Evolutionary conservation across 2,113 vertebrate genomes (phyloP).

Genomic region (Platycercus adscitus): DNA sequence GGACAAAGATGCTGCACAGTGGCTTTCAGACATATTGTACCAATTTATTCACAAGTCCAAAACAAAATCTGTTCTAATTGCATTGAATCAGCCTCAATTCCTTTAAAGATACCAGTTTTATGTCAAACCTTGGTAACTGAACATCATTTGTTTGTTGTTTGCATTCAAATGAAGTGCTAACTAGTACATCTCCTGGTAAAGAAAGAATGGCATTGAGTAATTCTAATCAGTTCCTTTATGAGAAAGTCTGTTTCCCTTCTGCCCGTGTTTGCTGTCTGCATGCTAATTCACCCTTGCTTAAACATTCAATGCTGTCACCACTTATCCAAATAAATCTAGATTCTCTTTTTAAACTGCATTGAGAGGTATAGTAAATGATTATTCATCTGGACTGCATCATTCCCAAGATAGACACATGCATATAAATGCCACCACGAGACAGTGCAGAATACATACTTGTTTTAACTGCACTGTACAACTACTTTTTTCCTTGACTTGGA

Average conservation of each 20-base stretch:
- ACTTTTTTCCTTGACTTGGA: not conserved
- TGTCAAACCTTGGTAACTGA: constrained; percentile 20
- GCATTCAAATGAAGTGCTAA: constrained; percentile 47
- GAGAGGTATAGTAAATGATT: not conserved
- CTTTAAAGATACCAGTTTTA: constrained; percentile 5
- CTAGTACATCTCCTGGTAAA: constrained; percentile 42
- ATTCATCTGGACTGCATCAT: not conserved
- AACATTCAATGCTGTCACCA: not conserved
- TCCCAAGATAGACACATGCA: not conserved
- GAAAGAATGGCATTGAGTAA: constrained; percentile 26
- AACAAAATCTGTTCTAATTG: constrained; percentile 8
- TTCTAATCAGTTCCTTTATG: constrained; percentile 49
- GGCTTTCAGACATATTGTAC: not conserved
- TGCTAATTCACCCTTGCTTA: constrained; percentile 53
- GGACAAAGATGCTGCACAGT: not conserved
- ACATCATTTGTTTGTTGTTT: constrained; percentile 35
- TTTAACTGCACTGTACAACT: not conserved
- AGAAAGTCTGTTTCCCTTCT: constrained; percentile 60
- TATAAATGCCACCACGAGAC: not conserved
- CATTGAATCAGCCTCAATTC: not conserved
- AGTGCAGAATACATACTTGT: not conserved
- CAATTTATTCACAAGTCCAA: not conserved
- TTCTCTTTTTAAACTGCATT: not conserved
- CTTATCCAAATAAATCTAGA: not conserved
- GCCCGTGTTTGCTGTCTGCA: constrained; percentile 48